Conservation (phyloP, 2,888 invertebrate genomes). For the Meliscaeva auricollis region DNA sequence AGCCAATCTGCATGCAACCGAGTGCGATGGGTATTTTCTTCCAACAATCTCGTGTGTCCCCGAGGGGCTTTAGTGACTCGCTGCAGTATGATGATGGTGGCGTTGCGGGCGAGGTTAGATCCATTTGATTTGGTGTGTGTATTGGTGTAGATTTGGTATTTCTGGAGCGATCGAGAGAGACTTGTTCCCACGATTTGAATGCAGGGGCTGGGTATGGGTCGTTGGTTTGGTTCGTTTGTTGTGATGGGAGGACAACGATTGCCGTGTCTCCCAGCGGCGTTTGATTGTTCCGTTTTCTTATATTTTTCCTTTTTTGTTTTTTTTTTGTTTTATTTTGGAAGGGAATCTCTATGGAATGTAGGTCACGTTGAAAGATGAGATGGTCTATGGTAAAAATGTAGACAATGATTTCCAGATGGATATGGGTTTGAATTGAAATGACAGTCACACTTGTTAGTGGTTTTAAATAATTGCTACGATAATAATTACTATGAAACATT, state of each 20-base stretch:
- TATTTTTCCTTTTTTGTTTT: no score
- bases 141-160: slow-evolving; percentile 65
- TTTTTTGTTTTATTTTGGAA: background rate
- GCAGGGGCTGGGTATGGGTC: slow-evolving; percentile 68
- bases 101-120: slow-evolving; percentile 62
- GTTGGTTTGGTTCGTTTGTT: slow-evolving; percentile 34
- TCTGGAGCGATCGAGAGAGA: slow-evolving; percentile 71
- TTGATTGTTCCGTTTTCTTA: slow-evolving; percentile 66
- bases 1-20: slow-evolving; percentile 66
- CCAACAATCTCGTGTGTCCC: slow-evolving; percentile 59
- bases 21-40: slow-evolving; percentile 64
- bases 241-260: slow-evolving; percentile 67
- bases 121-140: slow-evolving; percentile 60
- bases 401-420: slow-evolving; percentile 52
- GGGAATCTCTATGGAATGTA: slow-evolving; percentile 57
- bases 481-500: no score
- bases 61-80: slow-evolving; percentile 53
- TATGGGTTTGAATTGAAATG: slow-evolving; percentile 65
- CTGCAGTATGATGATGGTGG: slow-evolving; percentile 13
- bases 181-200: slow-evolving; percentile 73
- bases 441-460: slow-evolving; percentile 54
- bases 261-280: slow-evolving; percentile 73
- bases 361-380: slow-evolving; percentile 59
- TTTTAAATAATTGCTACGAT: background rate
- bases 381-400: slow-evolving; percentile 41